Percentiles rank a stretch among this genome's conserved stretches.
These are phyloP conservation scores for Forbesichthys agassizii DNA, from an alignment of 2,113 vertebrate genomes.

Conservation along the genomic window DNA sequence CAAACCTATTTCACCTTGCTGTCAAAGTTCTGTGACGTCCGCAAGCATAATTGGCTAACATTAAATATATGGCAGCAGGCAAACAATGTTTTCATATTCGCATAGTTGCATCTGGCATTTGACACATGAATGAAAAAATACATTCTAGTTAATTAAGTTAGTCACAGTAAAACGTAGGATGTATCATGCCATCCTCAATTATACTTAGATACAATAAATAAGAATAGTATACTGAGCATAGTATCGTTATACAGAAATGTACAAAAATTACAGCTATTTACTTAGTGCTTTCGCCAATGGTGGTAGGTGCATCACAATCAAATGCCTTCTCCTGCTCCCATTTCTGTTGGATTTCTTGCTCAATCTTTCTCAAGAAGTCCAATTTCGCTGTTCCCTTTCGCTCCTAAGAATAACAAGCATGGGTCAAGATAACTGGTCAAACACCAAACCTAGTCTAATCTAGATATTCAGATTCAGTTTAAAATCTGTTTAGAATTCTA, in stretches of 20 bases:
- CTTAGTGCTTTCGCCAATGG: slow-evolving; percentile 63
- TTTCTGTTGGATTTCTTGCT: slow-evolving; percentile 88
- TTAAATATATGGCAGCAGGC: too few relatives aligned
- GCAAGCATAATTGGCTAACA: too few relatives aligned
- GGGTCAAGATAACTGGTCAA: neutral
- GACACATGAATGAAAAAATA: too few relatives aligned
- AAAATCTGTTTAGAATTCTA: too few relatives aligned
- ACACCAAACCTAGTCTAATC: neutral
- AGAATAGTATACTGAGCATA: neutral
- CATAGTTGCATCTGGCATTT: too few relatives aligned
- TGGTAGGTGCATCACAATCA: slow-evolving; percentile 77
- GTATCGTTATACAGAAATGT: neutral
- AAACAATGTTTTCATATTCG: too few relatives aligned
- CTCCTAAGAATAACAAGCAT: slow-evolving; percentile 74
- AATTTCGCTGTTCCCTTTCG: slow-evolving; percentile 95
- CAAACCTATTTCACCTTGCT: too few relatives aligned
- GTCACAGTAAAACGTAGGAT: too few relatives aligned
- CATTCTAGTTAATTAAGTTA: too few relatives aligned
- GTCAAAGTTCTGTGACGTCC: too few relatives aligned
- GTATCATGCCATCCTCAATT: too few relatives aligned
- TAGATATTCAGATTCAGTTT: neutral
- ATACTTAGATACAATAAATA: too few relatives aligned
- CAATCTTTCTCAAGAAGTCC: slow-evolving; percentile 93
- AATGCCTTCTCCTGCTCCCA: slow-evolving; percentile 87
- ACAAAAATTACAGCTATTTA: slow-evolving; percentile 40